These are phyloP conservation scores for Calcarius lapponicus DNA, from an alignment of 2,797 vertebrate genomes.

Conservation along the genomic window DNA sequence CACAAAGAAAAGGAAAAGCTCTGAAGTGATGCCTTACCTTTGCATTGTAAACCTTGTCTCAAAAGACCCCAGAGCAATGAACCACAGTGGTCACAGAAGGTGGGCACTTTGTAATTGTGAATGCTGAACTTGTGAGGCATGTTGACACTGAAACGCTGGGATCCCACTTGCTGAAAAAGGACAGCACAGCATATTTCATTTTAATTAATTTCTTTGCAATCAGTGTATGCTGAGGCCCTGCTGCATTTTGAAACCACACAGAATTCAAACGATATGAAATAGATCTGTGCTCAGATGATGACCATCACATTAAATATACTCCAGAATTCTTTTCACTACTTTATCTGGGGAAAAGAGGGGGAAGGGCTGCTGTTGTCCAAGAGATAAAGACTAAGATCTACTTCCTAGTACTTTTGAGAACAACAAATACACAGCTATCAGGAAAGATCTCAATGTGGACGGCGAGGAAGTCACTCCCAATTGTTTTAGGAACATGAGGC, in stretches of 20 bases:
- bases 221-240: not conserved
- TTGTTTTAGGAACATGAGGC: conserved; percentile 14
- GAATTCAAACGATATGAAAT: not conserved
- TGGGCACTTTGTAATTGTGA: conserved; percentile 97
- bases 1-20: not conserved
- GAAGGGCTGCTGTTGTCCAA: conserved; percentile 5
- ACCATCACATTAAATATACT: not conserved
- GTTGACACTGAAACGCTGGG: conserved; percentile 95
- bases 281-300: not conserved
- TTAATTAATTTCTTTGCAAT: not conserved
- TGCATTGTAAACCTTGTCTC: conserved; percentile 96
- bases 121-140: conserved; percentile 97
- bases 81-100: conserved; percentile 97
- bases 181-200: conserved; percentile 7
- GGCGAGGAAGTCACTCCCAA: conserved; percentile 63
- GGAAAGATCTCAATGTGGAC: conserved; percentile 36
- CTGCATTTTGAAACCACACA: not conserved
- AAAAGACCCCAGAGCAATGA: conserved; percentile 95
- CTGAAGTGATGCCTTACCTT: conserved; percentile 83
- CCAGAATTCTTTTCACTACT: not conserved
- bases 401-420: conserved; percentile 36
- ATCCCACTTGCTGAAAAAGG: conserved; percentile 85
- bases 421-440: conserved; percentile 49
- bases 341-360: not conserved
- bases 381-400: conserved; percentile 23